phyloP scores from a whole-genome alignment of 2,113 vertebrate species.

The Plestiodon gilberti region DNA sequence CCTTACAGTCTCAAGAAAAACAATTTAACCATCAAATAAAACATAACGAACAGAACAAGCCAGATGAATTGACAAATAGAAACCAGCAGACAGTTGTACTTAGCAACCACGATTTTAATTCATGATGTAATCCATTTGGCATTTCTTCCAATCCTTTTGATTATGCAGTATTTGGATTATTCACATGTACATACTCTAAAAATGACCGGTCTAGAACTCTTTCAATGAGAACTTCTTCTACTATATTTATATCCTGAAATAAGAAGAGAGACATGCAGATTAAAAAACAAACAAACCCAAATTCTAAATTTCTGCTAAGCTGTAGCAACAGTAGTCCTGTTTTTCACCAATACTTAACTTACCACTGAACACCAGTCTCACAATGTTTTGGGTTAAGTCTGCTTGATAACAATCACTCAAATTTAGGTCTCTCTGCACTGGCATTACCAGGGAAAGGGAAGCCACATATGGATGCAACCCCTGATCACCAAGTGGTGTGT shows the following conservation, averaged over 20 bases:
- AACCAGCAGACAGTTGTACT: not conserved
- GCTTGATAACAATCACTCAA: not conserved
- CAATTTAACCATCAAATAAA: too few species aligned
- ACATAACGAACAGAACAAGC: too few species aligned
- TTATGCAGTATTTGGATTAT: constrained; percentile 58
- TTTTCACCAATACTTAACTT: not conserved
- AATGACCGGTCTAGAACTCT: constrained; percentile 67
- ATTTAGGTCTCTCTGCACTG: not conserved
- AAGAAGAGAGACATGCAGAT: constrained; percentile 25
- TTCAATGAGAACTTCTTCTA: constrained; percentile 69
- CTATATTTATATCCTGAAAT: constrained; percentile 67
- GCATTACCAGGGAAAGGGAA: not conserved
- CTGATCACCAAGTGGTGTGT: not conserved
- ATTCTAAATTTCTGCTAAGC: not conserved
- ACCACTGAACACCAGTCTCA: constrained; percentile 8
- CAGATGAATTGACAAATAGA: too few species aligned
- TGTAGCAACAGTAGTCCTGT: not conserved
- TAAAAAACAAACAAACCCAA: not conserved
- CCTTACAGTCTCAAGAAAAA: too few species aligned
- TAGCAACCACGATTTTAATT: constrained; percentile 49
- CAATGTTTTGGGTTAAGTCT: not conserved
- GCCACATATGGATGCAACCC: not conserved
- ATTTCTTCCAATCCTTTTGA: constrained; percentile 3
- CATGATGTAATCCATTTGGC: not conserved
- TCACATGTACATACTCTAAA: constrained; percentile 67